Conservation (phyloP, 2,113 vertebrate species). For the Syrmaticus mikado region DNA sequence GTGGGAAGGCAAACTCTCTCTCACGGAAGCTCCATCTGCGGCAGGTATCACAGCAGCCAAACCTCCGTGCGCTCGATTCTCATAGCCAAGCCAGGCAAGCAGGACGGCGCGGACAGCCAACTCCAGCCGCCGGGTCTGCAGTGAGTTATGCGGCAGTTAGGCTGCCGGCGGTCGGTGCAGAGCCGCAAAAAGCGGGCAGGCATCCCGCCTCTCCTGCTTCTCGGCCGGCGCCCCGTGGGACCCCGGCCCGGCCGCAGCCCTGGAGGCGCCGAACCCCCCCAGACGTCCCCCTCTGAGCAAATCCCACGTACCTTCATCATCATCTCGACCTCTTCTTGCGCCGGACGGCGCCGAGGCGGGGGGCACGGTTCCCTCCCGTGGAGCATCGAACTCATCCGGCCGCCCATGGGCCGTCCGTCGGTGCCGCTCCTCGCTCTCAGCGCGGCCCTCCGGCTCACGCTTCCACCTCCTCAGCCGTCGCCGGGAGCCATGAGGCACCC, state of each 20-base stretch:
- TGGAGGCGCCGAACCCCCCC: not conserved
- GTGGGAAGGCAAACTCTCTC: fast-evolving
- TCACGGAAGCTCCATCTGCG: no score
- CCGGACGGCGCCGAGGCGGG: not conserved
- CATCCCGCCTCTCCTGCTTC: no score
- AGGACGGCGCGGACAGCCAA: fast-evolving
- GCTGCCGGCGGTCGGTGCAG: no score
- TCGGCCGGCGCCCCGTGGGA: not conserved
- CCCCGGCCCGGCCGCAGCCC: not conserved
- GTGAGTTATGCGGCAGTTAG: no score
- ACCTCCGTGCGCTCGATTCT: not conserved
- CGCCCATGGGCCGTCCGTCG: not conserved
- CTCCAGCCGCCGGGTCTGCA: not conserved
- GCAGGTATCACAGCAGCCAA: fast-evolving
- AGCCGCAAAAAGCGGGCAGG: fast-evolving
- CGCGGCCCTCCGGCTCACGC: not conserved
- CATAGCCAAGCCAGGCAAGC: fast-evolving
- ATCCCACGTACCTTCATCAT: not conserved
- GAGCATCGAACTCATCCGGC: slow-evolving; percentile 3
- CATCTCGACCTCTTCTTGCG: not conserved
- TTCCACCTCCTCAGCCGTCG: not conserved
- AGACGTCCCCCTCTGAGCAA: not conserved
- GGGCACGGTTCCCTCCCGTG: not conserved
- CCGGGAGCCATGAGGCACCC: not conserved
- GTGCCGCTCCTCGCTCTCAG: not conserved